Evolutionary conservation across 1,140 invertebrate species (phyloP), one percentile per base, ranked within the genome.

Genomic region (Euura saliciscinereae): DNA sequence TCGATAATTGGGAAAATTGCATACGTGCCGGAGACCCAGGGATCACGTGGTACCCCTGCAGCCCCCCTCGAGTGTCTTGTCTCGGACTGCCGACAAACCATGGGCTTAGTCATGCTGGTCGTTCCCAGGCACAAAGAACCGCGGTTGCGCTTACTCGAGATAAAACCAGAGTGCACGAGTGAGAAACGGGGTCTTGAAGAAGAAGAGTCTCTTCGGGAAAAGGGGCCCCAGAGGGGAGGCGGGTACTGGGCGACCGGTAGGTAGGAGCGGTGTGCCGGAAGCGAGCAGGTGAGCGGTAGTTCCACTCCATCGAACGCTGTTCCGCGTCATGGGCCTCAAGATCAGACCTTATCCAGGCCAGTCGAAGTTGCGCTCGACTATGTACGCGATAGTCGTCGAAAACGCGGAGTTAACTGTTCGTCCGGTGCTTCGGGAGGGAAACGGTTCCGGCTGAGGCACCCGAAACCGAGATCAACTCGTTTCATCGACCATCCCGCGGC

Each of bases 211-310:
- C 44, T 70, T 75, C 75, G 77, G 65, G 73, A 72, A 42, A 69
- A 75, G 75, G 73, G 72, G 64, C 46, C 66, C 68, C 66, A 73
- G 75, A 77, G 75, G 73, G 74, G 71, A 65, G 78, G 77, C 76
- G 76, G 77, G 74, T 76, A 74, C 73, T 72, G 75, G 77, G 28
- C 4, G 28, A 10, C 28, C 28, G 66, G 42, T 42, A 11, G 3
- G 78, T 78, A 75, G 75, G 78, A 77, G 75, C 77, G 77, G 79
- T 79, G 81, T 86, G 85, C 85, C 85, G 85, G 86, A 87, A 87
- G 83, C 82, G 82, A 86, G 82, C 85, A 88, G 86, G 86, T 87
- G 86, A 86, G 85, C 84, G 82, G 85, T 84, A 85, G 86, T 87
- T 88, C 85, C 84, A 83, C 86, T 85, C 83, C 79, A 87, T 87